Conservation (phyloP, 2,888 invertebrate species). For the Baccha elongata region DNA sequence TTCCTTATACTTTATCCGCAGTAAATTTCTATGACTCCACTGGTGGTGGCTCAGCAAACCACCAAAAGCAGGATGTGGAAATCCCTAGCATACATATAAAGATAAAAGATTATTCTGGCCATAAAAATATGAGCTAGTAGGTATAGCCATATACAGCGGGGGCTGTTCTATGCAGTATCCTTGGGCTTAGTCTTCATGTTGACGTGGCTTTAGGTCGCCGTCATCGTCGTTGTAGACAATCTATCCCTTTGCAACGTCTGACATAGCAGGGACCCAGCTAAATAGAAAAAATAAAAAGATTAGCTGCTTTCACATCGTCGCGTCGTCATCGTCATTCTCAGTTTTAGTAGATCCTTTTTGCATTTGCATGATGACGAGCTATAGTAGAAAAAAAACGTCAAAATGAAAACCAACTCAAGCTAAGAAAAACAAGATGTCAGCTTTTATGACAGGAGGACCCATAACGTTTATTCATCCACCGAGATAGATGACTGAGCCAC, state of each 20-base stretch:
- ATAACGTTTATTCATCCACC: constrained; percentile 61
- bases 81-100: constrained; percentile 71
- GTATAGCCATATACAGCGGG: constrained; percentile 1
- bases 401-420: constrained; percentile 10
- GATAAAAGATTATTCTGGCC: constrained; percentile 71
- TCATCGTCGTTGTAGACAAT: constrained; percentile 52
- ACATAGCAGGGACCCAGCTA: constrained; percentile 14
- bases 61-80: constrained; percentile 52
- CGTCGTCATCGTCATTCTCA: constrained; percentile 23
- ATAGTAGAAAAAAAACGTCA: constrained; percentile 27
- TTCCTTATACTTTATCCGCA: constrained; percentile 63
- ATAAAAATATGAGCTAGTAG: constrained; percentile 71
- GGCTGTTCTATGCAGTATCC: constrained; percentile 45
- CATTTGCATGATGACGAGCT: constrained; percentile 51
- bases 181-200: constrained; percentile 64
- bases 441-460: constrained; percentile 63
- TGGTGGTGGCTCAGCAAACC: constrained; percentile 58
- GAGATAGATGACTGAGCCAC: constrained; percentile 40
- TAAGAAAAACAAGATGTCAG: constrained; percentile 67
- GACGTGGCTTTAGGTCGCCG: constrained; percentile 53
- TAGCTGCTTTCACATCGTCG: constrained; percentile 53
- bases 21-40: constrained; percentile 71
- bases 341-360: constrained; percentile 62
- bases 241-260: constrained; percentile 57
- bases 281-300: constrained; percentile 54